Base-by-base conservation (phyloP, 2,888 invertebrate species). In the Gisinianus flammeolus region DNA sequence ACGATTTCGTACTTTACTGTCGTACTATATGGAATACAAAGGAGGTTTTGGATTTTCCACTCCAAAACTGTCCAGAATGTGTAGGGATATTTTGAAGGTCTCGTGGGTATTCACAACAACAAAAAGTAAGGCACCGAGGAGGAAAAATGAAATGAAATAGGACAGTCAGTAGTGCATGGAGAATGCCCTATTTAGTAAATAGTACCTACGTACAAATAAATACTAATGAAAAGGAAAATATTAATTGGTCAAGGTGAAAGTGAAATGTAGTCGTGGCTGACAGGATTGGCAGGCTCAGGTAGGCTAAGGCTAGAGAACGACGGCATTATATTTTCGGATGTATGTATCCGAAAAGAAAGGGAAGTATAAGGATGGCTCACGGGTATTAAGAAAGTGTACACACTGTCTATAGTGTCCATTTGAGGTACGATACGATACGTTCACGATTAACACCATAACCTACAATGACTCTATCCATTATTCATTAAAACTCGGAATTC, bases 171-270 rank as follows among this genome's bases (percentile, higher is more conserved):
- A 62, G 26, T 16, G 12, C 62, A 62, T 22, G 22, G 26, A 26
- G 12, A 24, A 24, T 26, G 26, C 28, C 22, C 22, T 58, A 44
- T 44, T 10, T 16, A 44, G 6, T 6, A 6, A 44, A 44, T 10
- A 58, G 58, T 58, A n/a, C n/a, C 3, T 1, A 1, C n/a, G 22
- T 58, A 58, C 10, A 22, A 58, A 24, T 58, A 58, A n/a, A 58
- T n/a, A 24, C n/a, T 8, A 24, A 24, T n/a, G 28, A 22, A 26
- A 28, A 26, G 4, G 62, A 26, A 62, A 62, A 62, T 70, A 52
- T 70, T 70, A 70, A 70, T 70, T 70, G 70, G 70, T 70, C 70
- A 70, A 70, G 70, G 70, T 69, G 54, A 35, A 68, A n/a, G n/a
- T n/a, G n/a, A n/a, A n/a, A n/a, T n/a, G n/a, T n/a, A n/a, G n/a